These are phyloP conservation scores for Ochropleura leucogaster DNA, from an alignment of 2,888 invertebrate species.

Conservation along the genomic window DNA sequence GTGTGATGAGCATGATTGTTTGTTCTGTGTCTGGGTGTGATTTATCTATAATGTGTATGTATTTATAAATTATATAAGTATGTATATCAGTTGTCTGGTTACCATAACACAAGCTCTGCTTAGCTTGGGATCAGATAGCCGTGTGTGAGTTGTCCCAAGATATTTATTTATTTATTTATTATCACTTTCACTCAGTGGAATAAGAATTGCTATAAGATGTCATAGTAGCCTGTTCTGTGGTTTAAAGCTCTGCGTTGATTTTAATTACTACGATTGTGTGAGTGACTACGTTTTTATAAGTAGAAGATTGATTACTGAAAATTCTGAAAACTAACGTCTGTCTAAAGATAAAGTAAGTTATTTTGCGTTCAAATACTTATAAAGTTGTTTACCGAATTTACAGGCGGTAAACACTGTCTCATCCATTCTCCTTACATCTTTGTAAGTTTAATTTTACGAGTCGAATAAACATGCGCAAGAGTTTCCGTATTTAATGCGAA, in stretches of 20 bases:
- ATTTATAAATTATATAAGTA: no score
- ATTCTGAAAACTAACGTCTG: not conserved
- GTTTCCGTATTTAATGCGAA: slow-evolving; percentile 79
- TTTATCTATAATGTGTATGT: no score
- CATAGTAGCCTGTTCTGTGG: not conserved
- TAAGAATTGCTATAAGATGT: no score
- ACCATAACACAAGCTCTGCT: no score
- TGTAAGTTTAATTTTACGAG: slow-evolving; percentile 78
- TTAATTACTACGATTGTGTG: not conserved
- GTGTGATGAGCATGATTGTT: no score
- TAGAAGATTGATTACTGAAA: not conserved
- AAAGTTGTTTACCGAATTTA: not conserved
- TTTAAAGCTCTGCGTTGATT: not conserved
- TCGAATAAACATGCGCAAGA: slow-evolving; percentile 76
- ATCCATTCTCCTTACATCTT: slow-evolving; percentile 65
- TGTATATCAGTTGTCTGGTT: no score
- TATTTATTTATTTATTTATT: no score
- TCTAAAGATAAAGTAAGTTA: not conserved
- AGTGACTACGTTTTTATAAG: not conserved
- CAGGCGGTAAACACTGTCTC: slow-evolving; percentile 34
- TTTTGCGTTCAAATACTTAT: not conserved
- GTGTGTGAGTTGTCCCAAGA: no score
- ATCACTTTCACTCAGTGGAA: no score
- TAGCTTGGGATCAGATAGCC: no score
- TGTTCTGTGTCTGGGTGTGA: no score